These are phyloP conservation scores for Microplitis mediator DNA, from an alignment of 1,140 invertebrate species.

Conservation along the genomic window DNA sequence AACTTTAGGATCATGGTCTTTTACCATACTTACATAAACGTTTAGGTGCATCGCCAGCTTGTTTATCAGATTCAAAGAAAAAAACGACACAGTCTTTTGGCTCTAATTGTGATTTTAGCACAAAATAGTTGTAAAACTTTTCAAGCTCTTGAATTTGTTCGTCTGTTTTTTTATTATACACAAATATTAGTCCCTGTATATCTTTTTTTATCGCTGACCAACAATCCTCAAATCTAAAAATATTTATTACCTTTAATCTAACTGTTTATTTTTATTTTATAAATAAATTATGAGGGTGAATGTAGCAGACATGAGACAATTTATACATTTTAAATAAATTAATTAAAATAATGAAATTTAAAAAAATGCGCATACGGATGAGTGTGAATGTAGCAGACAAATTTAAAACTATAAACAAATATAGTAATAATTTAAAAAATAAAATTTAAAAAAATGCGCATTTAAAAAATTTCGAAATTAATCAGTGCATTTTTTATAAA, in stretches of 20 bases:
- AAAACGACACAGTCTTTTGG: conserved; percentile 68
- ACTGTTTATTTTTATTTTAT: not conserved
- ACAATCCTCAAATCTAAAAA: conserved; percentile 73
- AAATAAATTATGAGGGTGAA: not conserved
- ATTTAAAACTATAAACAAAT: too few species aligned
- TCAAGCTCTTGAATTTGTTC: conserved; percentile 71
- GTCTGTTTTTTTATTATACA: conserved; percentile 70
- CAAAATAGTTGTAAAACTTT: conserved; percentile 76
- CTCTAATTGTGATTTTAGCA: conserved; percentile 65
- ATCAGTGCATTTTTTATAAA: too few species aligned
- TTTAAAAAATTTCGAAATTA: too few species aligned
- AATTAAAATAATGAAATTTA: too few species aligned
- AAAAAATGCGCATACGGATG: too few species aligned
- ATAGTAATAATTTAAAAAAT: too few species aligned
- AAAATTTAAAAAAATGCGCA: too few species aligned
- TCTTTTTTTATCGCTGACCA: conserved; percentile 79
- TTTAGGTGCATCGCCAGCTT: conserved; percentile 45
- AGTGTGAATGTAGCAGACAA: too few species aligned
- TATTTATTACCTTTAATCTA: conserved; percentile 13
- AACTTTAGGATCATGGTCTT: too few species aligned
- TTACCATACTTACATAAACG: conserved; percentile 42
- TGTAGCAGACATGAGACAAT: too few species aligned
- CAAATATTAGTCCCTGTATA: conserved; percentile 75
- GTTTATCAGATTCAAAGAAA: conserved; percentile 62
- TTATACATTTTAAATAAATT: too few species aligned